Evolutionary conservation across 2,888 invertebrate genomes (phyloP), one percentile per base, ranked within the genome.

Genomic region (Drosophila histrio): DNA sequence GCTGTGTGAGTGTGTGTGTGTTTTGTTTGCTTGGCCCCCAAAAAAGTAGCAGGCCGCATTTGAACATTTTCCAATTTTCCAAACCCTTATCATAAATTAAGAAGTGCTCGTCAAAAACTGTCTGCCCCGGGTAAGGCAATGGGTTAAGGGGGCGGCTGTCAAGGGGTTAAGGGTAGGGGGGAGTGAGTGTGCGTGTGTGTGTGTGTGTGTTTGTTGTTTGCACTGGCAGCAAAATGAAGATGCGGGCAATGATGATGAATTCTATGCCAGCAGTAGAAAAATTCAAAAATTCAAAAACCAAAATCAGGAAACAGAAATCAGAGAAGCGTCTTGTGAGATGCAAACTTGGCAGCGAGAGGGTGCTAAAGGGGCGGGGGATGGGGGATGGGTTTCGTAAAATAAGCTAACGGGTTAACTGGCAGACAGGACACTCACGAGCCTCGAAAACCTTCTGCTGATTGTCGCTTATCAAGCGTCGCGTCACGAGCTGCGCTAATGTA

Each of bases 31-130:
- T 52, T 67, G 68, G 58, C 56, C 52, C 38, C 73, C 61, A 77
- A 74, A 67, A 69, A 64, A 74, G 77, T 67, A 53, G 64, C 76
- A 67, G 77, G 76, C 79, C 67, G 79, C 76, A 86, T 88, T 84
- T 84, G 79, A 88, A 88, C 84, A 85, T 87, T 86, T 86, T 86
- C 87, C 86, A 87, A 86, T 86, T 86, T 86, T 88, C 87, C 59
- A 80, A 88, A 89, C 88, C 89, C 89, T 89, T 88, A 89, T 89
- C 89, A 88, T 82, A 88, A 89, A 88, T 89, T 89, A 89, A 87
- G 79, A 85, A 87, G 67, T 76, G 80, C 86, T 89, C 87, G 84
- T 88, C 89, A 87, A 82, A 87, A 83, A 86, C 75, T 87, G 85
- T 87, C 87, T 87, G 78, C 72, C 77, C 39, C 43, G 61, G 58